These are phyloP conservation scores for Drosophila insularis DNA, from an alignment of 1,140 invertebrate genomes.

Conservation along the genomic window DNA sequence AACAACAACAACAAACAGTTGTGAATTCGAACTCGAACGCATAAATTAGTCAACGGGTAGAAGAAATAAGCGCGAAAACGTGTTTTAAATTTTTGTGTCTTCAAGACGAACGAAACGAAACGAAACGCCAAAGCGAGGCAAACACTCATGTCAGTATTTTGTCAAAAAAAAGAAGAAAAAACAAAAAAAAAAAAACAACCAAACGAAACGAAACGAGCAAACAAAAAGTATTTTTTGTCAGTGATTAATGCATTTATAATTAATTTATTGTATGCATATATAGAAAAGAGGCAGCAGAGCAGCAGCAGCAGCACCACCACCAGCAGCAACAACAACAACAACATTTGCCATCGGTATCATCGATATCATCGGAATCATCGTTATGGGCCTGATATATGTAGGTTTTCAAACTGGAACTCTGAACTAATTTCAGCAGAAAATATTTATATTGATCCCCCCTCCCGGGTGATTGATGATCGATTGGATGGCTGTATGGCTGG, in stretches of 20 bases:
- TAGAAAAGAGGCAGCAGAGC: slow-evolving; percentile 3
- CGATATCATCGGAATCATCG: not conserved
- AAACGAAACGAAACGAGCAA: slow-evolving; percentile 24
- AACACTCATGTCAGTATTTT: slow-evolving; percentile 79
- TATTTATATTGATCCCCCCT: slow-evolving; percentile 73
- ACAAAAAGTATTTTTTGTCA: slow-evolving; percentile 59
- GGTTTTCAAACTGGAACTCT: slow-evolving; percentile 45
- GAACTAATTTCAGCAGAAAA: slow-evolving; percentile 78
- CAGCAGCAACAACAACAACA: not conserved
- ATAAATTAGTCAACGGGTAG: slow-evolving; percentile 65
- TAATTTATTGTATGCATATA: slow-evolving; percentile 74
- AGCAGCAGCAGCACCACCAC: not conserved
- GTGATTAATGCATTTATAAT: slow-evolving; percentile 81
- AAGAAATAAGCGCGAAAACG: slow-evolving; percentile 77
- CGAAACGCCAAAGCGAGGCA: slow-evolving; percentile 42
- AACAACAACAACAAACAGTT: slow-evolving; percentile 37
- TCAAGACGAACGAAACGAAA: slow-evolving; percentile 26
- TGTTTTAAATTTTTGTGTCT: slow-evolving; percentile 79
- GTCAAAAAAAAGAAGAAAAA: slow-evolving; percentile 50
- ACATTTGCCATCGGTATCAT: not conserved
- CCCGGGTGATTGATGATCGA: slow-evolving; percentile 61
- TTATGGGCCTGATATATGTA: slow-evolving; percentile 6
- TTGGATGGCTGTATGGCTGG: not conserved
- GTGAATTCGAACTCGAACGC: slow-evolving; percentile 70
- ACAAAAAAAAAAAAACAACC: no score